Base-by-base conservation (phyloP, 2,888 invertebrate species). In the Cacoxenus indagator region DNA sequence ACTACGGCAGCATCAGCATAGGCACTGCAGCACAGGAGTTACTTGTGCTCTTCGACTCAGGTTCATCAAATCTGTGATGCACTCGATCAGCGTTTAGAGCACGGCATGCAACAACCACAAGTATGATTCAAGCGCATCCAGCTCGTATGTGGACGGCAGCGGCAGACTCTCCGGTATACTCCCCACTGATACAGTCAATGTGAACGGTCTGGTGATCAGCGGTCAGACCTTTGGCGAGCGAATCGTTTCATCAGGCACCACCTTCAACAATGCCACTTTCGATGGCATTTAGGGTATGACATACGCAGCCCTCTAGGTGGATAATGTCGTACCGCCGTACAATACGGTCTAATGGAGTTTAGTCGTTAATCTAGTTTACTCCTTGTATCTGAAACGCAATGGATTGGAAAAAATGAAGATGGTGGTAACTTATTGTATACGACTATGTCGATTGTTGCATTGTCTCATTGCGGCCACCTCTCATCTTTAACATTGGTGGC, bases 61-160 rank as follows among this genome's bases (percentile, higher is more conserved):
- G 98, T 71, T 98, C 98, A 14, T 96, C 98, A 65, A 99, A 99
- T 89, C 91, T 99, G 70, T 99, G 99, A 93, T 99, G 68, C 99
- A 99, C 8, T 98, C 98, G 45, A 96, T 96, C 89, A 93, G 96
- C 87, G 99, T 99, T 87, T 92, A 94, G 84, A 90, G 91, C 86
- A 94, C 97, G 76, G 98, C 98, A 59, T 98, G 97, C 89, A 89
- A 96, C 95, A 88, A 92, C 93, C 99, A 99, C 89, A 94, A 95
- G 89, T 99, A 99, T 89, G 94, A 99, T 90, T 93, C 95, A 79
- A 90, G 87, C 70, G 93, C 92, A 85, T 99, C 98, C 0, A 90
- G 90, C 48, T 92, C 95, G 0, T 99, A 97, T 89, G 89, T 90
- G 78, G 88, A 99, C 89, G 99, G 99, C 75, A 94, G 96, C 71